A percentile compares a stretch with the other conserved stretches of the same genome.
These are phyloP conservation scores for Cyprinodon variegatus DNA, from an alignment of 2,113 vertebrate genomes.

Conservation along the genomic window DNA sequence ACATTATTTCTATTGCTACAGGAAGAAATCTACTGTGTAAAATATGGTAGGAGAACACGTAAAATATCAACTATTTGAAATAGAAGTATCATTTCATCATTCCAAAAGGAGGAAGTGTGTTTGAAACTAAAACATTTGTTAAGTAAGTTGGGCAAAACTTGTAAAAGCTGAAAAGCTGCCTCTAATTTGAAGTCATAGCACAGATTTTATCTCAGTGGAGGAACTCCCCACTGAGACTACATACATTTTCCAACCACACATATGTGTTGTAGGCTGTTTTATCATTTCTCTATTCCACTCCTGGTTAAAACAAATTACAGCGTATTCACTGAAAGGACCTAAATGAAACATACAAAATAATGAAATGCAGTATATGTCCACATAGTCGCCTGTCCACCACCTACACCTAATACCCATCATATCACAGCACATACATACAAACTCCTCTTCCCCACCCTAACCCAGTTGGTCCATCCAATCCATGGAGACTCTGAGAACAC, in stretches of 20 bases:
- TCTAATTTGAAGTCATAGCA: constrained; percentile 42
- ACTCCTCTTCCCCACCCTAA: neutral
- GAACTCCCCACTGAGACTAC: constrained; percentile 20
- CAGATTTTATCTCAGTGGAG: constrained; percentile 19
- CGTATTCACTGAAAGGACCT: constrained; percentile 11
- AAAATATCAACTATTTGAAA: constrained; percentile 24
- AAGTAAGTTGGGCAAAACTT: constrained; percentile 42
- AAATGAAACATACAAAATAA: constrained; percentile 1
- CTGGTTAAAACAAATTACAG: constrained; percentile 21
- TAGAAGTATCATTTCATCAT: constrained; percentile 1
- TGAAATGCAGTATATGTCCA: neutral
- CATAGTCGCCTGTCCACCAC: constrained; percentile 17
- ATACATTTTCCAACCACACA: neutral
- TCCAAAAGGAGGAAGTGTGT: constrained; percentile 19
- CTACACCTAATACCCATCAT: constrained; percentile 11
- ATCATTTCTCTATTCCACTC: constrained; percentile 2
- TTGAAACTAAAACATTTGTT: constrained; percentile 7
- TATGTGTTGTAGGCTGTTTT: constrained; percentile 11
- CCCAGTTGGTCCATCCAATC: constrained; percentile 59
- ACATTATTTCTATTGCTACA: neutral
- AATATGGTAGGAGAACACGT: neutral
- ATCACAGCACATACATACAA: constrained; percentile 2
- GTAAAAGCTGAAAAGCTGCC: constrained; percentile 35
- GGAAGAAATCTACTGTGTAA: neutral
- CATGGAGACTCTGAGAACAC: constrained; percentile 61